phyloP scores from a whole-genome alignment of 2,888 invertebrate genomes.

The Lasioglossum figueresi region DNA sequence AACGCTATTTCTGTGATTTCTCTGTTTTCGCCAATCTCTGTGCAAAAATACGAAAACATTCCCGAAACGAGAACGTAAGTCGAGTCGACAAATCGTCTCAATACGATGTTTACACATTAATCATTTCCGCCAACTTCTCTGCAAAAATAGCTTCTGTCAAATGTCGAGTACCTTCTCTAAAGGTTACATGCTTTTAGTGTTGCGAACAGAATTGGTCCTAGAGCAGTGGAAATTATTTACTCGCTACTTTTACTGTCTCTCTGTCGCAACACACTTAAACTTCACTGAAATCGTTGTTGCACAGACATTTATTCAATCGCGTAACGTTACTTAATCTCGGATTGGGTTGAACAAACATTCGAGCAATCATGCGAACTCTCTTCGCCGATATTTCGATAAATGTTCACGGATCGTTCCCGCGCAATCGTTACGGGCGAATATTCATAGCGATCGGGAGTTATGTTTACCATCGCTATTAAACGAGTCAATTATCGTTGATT shows the following conservation, averaged over 20 bases:
- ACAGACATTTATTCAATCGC: too few relatives aligned
- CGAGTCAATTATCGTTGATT: constrained; percentile 41
- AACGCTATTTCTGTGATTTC: too few relatives aligned
- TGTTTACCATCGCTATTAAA: constrained; percentile 32
- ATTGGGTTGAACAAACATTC: background rate
- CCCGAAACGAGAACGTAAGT: too few relatives aligned
- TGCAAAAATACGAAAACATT: too few relatives aligned
- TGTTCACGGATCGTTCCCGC: constrained; percentile 5
- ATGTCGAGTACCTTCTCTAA: background rate
- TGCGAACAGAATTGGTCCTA: background rate
- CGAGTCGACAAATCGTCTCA: too few relatives aligned
- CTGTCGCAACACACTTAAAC: too few relatives aligned
- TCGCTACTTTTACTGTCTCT: too few relatives aligned
- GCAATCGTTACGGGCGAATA: constrained; percentile 7
- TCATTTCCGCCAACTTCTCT: too few relatives aligned
- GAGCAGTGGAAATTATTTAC: background rate
- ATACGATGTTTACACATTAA: too few relatives aligned
- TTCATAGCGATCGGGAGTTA: constrained; percentile 23
- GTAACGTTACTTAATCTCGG: too few relatives aligned
- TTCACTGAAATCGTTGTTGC: too few relatives aligned
- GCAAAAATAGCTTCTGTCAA: too few relatives aligned
- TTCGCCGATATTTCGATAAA: background rate
- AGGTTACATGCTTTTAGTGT: background rate
- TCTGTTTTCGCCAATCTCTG: background rate
- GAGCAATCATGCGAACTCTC: background rate